A percentile compares a stretch with the other conserved stretches of the same genome.
phyloP scores from a whole-genome alignment of 2,113 vertebrate genomes.

The Myrmecobius fasciatus region DNA sequence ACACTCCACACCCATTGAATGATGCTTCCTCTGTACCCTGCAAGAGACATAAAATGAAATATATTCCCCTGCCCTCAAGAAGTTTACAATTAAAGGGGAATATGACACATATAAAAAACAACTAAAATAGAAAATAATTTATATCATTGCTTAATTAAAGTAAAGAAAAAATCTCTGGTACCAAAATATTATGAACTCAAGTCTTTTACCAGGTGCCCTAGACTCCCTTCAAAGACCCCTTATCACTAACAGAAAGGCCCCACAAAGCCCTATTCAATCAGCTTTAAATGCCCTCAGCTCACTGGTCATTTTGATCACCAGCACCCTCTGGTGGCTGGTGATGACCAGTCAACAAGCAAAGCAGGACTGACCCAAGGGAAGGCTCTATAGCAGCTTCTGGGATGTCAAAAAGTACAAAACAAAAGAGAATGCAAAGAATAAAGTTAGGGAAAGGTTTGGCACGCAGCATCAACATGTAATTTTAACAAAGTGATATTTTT shows the following conservation, averaged over 20 bases:
- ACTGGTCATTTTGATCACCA: not conserved
- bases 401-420: not conserved
- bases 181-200: not conserved
- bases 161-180: not conserved
- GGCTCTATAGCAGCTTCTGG: not conserved
- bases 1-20: not conserved
- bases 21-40: not conserved
- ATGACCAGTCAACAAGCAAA: not conserved
- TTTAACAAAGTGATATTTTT: conserved; percentile 4
- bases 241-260: not conserved
- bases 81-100: not conserved
- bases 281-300: not conserved
- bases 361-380: not conserved
- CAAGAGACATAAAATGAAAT: not conserved
- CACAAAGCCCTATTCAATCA: not conserved
- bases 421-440: not conserved
- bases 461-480: not conserved
- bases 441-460: not conserved
- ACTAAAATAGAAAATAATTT: not conserved
- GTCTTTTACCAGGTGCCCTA: not conserved
- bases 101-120: not conserved
- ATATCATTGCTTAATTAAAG: not conserved
- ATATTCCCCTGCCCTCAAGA: not conserved
- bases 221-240: not conserved
- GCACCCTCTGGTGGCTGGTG: not conserved